These are phyloP conservation scores for Limenitis camilla DNA, from an alignment of 2,888 invertebrate species.

Conservation along the genomic window DNA sequence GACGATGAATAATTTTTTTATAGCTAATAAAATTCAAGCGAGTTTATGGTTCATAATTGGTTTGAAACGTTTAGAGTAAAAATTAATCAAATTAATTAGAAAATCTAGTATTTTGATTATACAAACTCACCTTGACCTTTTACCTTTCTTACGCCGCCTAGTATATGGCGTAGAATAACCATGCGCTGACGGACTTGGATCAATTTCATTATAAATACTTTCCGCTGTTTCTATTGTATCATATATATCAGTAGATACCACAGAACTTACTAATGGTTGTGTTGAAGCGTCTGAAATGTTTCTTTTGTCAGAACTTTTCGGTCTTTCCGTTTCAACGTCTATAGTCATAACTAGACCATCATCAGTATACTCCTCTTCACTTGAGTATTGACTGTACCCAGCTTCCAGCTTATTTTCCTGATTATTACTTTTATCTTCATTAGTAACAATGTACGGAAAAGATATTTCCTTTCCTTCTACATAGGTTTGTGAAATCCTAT, in stretches of 20 bases:
- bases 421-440: constrained; percentile 34
- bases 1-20: too few species aligned
- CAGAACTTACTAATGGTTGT: constrained; percentile 39
- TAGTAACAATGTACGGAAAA: constrained; percentile 40
- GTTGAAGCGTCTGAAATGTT: constrained; percentile 48
- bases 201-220: constrained; percentile 38
- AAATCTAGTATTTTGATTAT: too few species aligned
- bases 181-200: constrained; percentile 34
- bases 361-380: constrained; percentile 52
- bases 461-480: constrained; percentile 64
- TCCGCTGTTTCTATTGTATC: constrained; percentile 51
- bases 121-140: constrained; percentile 41
- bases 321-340: constrained; percentile 46
- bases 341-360: constrained; percentile 58
- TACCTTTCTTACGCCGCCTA: constrained; percentile 44
- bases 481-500: constrained; percentile 60
- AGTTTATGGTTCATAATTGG: too few species aligned
- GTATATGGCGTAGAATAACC: constrained; percentile 52
- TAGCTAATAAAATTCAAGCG: too few species aligned
- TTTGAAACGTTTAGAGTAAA: too few species aligned
- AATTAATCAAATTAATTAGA: too few species aligned
- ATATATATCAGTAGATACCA: constrained; percentile 39
- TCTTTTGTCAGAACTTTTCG: constrained; percentile 42
- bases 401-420: constrained; percentile 30
- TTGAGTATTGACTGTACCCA: constrained; percentile 44